Evolutionary conservation across 2,113 vertebrate species (phyloP).

Genomic region (Xenotilapia longispinis): DNA sequence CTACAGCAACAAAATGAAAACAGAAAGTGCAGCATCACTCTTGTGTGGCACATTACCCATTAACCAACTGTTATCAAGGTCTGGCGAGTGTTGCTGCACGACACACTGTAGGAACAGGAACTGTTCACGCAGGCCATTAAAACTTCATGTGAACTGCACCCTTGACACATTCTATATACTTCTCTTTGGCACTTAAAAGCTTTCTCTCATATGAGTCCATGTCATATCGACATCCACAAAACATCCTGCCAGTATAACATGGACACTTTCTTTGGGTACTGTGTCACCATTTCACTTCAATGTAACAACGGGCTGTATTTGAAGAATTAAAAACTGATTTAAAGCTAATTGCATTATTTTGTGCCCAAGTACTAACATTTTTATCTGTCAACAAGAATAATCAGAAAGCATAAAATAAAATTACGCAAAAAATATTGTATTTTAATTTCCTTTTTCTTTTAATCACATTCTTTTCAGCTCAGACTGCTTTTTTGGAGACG

Average conservation of each 20-base stretch:
- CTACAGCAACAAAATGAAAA: slow-evolving; percentile 70
- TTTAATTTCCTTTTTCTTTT: neutral
- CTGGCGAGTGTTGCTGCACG: slow-evolving; percentile 27
- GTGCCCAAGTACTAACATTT: neutral
- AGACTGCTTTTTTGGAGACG: neutral
- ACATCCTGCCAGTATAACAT: neutral
- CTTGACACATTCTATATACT: neutral
- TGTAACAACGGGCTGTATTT: neutral
- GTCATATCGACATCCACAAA: neutral
- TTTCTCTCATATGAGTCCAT: neutral
- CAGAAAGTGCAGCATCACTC: slow-evolving; percentile 64
- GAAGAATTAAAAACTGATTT: neutral
- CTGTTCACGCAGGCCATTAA: neutral
- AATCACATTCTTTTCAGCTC: neutral
- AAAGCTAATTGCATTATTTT: neutral
- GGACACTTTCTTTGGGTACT: neutral
- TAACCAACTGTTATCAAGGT: slow-evolving; percentile 67
- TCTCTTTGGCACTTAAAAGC: neutral
- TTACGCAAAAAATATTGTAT: neutral
- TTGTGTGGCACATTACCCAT: slow-evolving; percentile 66
- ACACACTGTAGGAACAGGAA: neutral
- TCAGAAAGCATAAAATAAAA: neutral
- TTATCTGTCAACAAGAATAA: neutral
- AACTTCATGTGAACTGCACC: slow-evolving; percentile 17
- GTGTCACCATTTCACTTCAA: neutral